Percentiles rank a stretch among this genome's conserved stretches.
Evolutionary conservation across 2,113 vertebrate species (phyloP).

Genomic region (Entelurus aequoreus): DNA sequence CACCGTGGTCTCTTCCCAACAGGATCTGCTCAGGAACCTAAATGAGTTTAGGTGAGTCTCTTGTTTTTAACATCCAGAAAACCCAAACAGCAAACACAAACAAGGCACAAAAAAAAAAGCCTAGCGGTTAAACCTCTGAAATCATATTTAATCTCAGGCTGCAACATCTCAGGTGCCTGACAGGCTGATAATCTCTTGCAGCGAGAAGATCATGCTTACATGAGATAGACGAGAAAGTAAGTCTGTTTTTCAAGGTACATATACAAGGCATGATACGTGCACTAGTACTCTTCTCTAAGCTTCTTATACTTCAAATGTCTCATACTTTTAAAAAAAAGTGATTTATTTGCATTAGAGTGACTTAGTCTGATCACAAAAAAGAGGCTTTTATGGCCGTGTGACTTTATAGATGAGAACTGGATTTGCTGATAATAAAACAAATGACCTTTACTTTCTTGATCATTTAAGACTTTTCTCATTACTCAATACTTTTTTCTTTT

Average conservation of each 20-base stretch:
- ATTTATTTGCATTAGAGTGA: background rate
- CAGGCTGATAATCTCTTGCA: slow-evolving; percentile 44
- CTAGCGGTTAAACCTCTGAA: slow-evolving; percentile 40
- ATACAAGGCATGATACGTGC: slow-evolving; percentile 2
- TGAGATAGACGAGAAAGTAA: slow-evolving; percentile 2
- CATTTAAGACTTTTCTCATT: no score
- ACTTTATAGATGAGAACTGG: background rate
- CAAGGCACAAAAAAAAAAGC: slow-evolving; percentile 45
- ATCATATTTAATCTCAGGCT: slow-evolving; percentile 58
- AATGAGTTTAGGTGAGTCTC: slow-evolving; percentile 83
- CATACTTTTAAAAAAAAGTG: background rate
- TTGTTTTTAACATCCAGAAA: slow-evolving; percentile 1
- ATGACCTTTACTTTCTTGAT: no score
- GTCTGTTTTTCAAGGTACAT: slow-evolving; percentile 6
- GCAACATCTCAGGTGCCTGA: slow-evolving; percentile 50
- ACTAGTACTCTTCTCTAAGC: slow-evolving; percentile 13
- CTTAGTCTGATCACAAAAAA: background rate
- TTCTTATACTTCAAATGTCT: slow-evolving; percentile 3
- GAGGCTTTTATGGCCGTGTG: background rate
- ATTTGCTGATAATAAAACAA: no score
- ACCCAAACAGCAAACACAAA: no score
- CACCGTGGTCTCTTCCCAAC: slow-evolving; percentile 76
- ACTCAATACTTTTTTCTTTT: no score
- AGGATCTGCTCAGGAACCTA: slow-evolving; percentile 84
- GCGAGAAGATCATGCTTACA: slow-evolving; percentile 12